A percentile compares a stretch with the other conserved stretches of the same genome.
Evolutionary conservation across 1,140 invertebrate species (phyloP).

Genomic region (Cheumatopsyche charites): DNA sequence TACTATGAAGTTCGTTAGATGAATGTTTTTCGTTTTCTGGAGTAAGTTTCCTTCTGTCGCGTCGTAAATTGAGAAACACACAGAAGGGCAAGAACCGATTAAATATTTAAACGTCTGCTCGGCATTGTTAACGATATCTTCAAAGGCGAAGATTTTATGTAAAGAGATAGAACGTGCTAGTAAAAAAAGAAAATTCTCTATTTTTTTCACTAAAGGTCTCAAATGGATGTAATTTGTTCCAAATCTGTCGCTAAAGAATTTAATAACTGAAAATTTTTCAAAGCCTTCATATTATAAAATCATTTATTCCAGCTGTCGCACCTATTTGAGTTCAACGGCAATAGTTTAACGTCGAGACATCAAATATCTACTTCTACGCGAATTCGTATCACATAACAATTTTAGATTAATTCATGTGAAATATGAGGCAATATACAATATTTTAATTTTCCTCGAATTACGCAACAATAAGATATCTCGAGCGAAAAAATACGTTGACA

Average conservation of each 20-base stretch:
- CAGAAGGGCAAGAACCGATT: background rate
- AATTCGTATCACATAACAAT: background rate
- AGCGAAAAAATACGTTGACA: conserved; percentile 9
- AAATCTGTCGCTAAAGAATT: background rate
- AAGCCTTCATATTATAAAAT: conserved; percentile 1
- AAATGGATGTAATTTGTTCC: background rate
- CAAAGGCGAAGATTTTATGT: too few relatives aligned
- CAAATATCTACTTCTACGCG: too few relatives aligned
- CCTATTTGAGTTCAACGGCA: background rate
- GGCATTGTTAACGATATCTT: background rate
- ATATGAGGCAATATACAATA: background rate
- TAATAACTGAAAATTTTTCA: background rate
- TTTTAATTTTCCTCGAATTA: background rate
- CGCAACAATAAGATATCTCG: background rate
- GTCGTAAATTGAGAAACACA: conserved; percentile 4
- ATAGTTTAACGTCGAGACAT: background rate
- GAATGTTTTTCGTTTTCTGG: too few relatives aligned
- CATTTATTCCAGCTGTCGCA: background rate
- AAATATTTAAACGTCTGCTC: background rate
- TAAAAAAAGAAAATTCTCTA: too few relatives aligned
- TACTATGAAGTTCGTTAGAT: too few relatives aligned
- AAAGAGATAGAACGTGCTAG: too few relatives aligned
- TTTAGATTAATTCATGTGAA: background rate
- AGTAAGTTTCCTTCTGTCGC: background rate
- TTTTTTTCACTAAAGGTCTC: background rate